Base-by-base conservation (phyloP, 1,140 invertebrate genomes). In the Drosophila dunni region DNA sequence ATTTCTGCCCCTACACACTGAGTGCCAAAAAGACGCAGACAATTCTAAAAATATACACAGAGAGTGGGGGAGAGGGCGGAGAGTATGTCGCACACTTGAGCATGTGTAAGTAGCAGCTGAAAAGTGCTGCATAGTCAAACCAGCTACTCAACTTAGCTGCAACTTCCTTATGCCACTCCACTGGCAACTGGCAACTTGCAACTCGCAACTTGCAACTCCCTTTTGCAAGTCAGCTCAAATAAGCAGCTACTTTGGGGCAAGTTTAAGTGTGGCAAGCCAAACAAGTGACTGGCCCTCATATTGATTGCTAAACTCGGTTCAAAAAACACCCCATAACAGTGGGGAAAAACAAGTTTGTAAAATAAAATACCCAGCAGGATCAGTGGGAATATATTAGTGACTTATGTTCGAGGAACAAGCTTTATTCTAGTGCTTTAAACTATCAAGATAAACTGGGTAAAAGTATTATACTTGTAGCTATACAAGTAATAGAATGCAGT, bases 221-320 rank as follows among this genome's bases (percentile, higher is more conserved):
- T 2, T 7, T 44, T 13, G n/a, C 57, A 20, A 44, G 17, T 42
- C 64, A 53, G 73, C 78, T 58, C 65, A 65, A 77, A 78, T 74
- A 74, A 74, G 71, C 71, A 69, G 66, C 51, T 69, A 58, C 78
- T 66, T 64, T 67, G 51, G 46, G 61, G 60, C 75, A 57, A 86
- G 58, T 69, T 69, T 69, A 45, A 46, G 56, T 69, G 65, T 38
- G 75, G 82, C 81, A 88, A 86, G 79, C 76, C 79, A 88, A 88
- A 86, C 84, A 86, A 88, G 83, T 88, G 82, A 60, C 83, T 73
- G 83, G 15, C 61, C 44, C 64, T 62, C 81, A 84, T 81, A 84
- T 85, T 85, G 81, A 85, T 85, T 85, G 81, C 78, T 72, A 57
- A 75, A 33, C 81, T 75, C 54, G 38, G 51, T 13, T 48, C 42